These are phyloP conservation scores for Linnaemya vulpina DNA, from an alignment of 2,888 invertebrate species.

Conservation along the genomic window DNA sequence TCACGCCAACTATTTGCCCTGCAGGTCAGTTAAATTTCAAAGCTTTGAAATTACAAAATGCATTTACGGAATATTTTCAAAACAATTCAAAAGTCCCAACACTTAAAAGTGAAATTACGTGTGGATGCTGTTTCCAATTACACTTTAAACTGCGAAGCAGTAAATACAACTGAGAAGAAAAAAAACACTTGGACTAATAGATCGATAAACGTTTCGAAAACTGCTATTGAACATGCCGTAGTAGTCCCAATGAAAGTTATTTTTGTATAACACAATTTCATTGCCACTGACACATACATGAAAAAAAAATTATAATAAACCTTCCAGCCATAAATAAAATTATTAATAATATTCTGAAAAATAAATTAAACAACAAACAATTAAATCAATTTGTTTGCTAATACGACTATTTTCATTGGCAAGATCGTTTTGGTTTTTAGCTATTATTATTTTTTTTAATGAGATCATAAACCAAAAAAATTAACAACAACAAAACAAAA, in stretches of 20 bases:
- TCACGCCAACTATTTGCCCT: too few species aligned
- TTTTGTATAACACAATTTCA: constrained; percentile 33
- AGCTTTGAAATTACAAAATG: too few species aligned
- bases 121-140: too few species aligned
- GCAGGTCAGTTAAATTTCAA: too few species aligned
- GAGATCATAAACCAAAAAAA: constrained; percentile 50
- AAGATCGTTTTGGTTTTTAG: neutral
- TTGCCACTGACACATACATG: constrained; percentile 47
- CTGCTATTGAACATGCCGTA: neutral
- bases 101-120: too few species aligned
- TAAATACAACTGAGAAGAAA: neutral
- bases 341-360: neutral
- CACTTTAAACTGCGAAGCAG: too few species aligned
- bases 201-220: neutral
- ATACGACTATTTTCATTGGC: constrained; percentile 2
- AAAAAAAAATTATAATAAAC: neutral
- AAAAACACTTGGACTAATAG: neutral
- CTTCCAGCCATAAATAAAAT: constrained; percentile 2
- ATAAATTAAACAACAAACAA: constrained; percentile 1
- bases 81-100: too few species aligned
- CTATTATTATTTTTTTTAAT: constrained; percentile 47
- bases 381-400: constrained; percentile 38
- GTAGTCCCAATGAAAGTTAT: constrained; percentile 13
- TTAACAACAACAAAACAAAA: neutral
- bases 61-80: too few species aligned